Evolutionary conservation across 1,140 invertebrate genomes (phyloP).

Genomic region (Halictus rubicundus): DNA sequence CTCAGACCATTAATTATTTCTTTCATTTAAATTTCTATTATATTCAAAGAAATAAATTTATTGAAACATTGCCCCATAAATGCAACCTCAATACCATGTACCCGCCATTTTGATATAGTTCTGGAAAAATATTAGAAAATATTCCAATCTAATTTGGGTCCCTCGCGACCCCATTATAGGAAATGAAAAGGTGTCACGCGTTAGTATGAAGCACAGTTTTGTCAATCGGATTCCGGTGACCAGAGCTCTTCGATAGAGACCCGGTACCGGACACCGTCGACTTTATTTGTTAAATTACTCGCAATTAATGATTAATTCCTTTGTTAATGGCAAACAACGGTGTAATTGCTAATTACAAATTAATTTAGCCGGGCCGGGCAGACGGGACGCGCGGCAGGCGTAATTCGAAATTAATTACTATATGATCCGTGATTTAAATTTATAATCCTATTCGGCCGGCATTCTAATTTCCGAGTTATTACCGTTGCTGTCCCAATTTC

Average conservation of each 20-base stretch:
- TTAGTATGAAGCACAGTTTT: too few species aligned
- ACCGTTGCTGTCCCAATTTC: constrained; percentile 59
- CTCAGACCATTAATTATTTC: too few species aligned
- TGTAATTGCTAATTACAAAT: constrained; percentile 61
- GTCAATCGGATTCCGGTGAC: too few species aligned
- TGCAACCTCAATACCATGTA: too few species aligned
- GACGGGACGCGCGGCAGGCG: constrained; percentile 28
- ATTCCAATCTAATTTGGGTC: too few species aligned
- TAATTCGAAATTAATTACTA: constrained; percentile 65
- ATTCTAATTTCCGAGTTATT: constrained; percentile 55
- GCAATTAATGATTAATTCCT: constrained; percentile 47
- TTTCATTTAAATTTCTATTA: too few species aligned
- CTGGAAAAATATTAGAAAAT: too few species aligned
- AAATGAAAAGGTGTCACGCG: too few species aligned
- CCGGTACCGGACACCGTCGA: background rate
- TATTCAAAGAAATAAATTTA: too few species aligned
- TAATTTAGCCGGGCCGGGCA: constrained; percentile 54
- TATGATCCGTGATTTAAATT: constrained; percentile 64
- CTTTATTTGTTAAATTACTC: constrained; percentile 45
- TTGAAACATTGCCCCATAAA: too few species aligned
- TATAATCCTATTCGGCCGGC: constrained; percentile 60
- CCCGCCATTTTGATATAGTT: too few species aligned
- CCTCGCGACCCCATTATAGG: too few species aligned
- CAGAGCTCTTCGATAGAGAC: background rate
- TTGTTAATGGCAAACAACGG: constrained; percentile 43